Conservation (phyloP, 2,113 vertebrate genomes). For the Microcebus lehilahytsara region DNA sequence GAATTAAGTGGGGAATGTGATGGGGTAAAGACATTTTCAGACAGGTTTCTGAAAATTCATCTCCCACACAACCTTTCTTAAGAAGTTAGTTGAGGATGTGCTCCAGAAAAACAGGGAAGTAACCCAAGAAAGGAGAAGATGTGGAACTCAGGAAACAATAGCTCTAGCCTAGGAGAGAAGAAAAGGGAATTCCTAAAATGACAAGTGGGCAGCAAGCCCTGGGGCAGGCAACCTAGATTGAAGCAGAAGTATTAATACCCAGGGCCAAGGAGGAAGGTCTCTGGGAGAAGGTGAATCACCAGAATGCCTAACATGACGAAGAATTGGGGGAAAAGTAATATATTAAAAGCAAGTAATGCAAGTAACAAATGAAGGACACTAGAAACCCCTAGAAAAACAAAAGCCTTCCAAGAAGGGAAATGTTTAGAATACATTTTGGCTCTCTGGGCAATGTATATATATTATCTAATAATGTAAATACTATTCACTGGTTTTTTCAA, state of each 20-base stretch:
- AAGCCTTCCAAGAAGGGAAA: not conserved
- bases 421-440: not conserved
- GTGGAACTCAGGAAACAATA: too few species aligned
- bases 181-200: too few species aligned
- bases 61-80: too few species aligned
- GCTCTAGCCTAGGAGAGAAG: too few species aligned
- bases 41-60: too few species aligned
- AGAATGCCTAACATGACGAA: not conserved
- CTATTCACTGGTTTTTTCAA: not conserved
- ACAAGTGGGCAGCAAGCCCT: too few species aligned
- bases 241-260: not conserved
- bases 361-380: constrained; percentile 2
- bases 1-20: too few species aligned
- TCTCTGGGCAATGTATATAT: not conserved
- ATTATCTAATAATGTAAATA: not conserved
- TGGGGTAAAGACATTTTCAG: too few species aligned
- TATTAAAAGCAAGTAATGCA: not conserved
- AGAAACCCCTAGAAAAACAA: constrained; percentile 7
- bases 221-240: not conserved
- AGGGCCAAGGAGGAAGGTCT: not conserved
- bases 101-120: too few species aligned
- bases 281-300: not conserved
- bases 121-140: too few species aligned
- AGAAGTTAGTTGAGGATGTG: too few species aligned
- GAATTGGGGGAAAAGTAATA: not conserved